These are phyloP conservation scores for Drosophila histrio DNA, from an alignment of 2,888 invertebrate genomes.

Conservation along the genomic window DNA sequence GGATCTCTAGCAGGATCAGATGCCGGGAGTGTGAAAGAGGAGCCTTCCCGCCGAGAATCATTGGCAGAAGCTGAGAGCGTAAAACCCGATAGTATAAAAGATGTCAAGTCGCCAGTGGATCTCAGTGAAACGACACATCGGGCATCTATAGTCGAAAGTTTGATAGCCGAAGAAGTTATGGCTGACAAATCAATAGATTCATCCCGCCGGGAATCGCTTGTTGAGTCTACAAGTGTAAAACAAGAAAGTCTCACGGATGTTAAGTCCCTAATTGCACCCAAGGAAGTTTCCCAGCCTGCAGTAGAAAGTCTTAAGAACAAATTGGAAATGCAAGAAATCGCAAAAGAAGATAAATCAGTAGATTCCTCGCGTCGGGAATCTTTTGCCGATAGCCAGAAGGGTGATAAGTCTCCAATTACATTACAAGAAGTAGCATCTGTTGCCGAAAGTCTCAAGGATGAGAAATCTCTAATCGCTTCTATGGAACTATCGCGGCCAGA, in stretches of 20 bases:
- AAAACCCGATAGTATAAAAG: slow-evolving; percentile 29
- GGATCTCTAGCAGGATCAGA: background rate
- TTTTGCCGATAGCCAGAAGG: slow-evolving; percentile 17
- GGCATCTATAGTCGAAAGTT: no score
- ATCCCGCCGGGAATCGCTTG: background rate
- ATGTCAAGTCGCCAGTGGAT: slow-evolving; percentile 10
- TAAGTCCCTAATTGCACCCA: slow-evolving; percentile 19
- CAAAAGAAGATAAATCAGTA: slow-evolving; percentile 9
- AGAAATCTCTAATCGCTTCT: slow-evolving; percentile 32
- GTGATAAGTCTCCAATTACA: slow-evolving; percentile 30
- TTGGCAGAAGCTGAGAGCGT: background rate
- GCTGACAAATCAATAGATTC: no score
- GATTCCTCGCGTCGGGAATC: slow-evolving; percentile 14
- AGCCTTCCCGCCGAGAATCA: slow-evolving; percentile 3
- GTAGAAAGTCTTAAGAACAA: slow-evolving; percentile 33
- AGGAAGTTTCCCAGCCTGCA: slow-evolving; percentile 27
- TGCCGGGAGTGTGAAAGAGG: background rate
- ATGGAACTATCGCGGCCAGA: slow-evolving; percentile 50
- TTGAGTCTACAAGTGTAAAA: background rate
- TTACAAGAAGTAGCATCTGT: slow-evolving; percentile 50
- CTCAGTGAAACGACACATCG: no score
- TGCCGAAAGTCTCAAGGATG: slow-evolving; percentile 34
- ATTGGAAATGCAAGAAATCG: slow-evolving; percentile 20
- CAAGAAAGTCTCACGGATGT: slow-evolving; percentile 33
- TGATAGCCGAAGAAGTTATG: no score